Base-by-base conservation (phyloP, 2,888 invertebrate genomes). In the Meteorus cinctellus region DNA sequence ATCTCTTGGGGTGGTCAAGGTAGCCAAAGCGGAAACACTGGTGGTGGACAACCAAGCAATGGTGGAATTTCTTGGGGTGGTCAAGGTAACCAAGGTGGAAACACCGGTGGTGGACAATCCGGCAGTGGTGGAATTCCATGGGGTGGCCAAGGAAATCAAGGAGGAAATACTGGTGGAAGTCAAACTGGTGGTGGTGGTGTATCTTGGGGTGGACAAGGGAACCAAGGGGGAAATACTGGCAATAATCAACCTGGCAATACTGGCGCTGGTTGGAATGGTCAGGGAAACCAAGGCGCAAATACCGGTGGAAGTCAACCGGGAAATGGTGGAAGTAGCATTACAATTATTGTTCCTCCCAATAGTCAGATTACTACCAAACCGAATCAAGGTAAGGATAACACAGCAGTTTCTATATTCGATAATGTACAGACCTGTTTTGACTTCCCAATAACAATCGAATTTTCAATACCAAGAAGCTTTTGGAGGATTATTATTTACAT, bases 11-110 rank as follows among this genome's bases (percentile, higher is more conserved):
- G 48, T n/a, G n/a, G n/a, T 41, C 41, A 41, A 59, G 51, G 16
- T 12, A 31, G 8, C n/a, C 69, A 69, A 31, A 59, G 60, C 0
- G 71, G 60, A 41, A 60, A 29, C 4, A 24, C 12, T 67, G 45
- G 29, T 31, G 36, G 41, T 1, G 12, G 16, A 16, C 74, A 24
- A 65, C 31, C 19, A 16, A 62, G 48, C 27, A n/a, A 29, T n/a
- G 60, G 60, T 24, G 60, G 60, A 19, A 60, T 41, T 66, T 66
- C 66, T 41, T 27, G 55, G 51, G 45, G 45, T 45, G 45, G 45
- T 34, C 41, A 41, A 59, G 51, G 16, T 12, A 31, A n/a, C n/a
- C 69, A 69, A 31, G 69, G 60, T 10, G 71, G 60, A 41, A 60
- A 29, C 4, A 24, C 12, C 48, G 45, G 29, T 31, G 36, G 41